Conservation (phyloP, 2,888 invertebrate species). For the Pomacea canaliculata region DNA sequence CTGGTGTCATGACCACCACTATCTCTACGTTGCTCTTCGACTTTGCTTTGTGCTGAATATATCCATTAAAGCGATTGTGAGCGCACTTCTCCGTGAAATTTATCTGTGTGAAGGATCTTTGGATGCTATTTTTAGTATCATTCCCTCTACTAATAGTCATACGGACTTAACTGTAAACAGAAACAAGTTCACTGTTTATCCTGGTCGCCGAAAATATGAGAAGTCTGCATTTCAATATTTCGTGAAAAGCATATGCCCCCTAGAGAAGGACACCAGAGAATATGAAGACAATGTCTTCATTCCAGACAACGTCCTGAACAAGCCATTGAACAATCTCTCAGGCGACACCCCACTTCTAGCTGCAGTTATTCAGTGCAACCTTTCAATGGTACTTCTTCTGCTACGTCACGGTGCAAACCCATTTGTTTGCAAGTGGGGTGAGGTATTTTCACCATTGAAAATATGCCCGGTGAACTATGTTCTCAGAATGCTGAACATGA, state of each 20-base stretch:
- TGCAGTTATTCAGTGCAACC: conserved; percentile 1
- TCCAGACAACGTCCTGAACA: conserved; percentile 5
- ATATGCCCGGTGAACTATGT: conserved; percentile 5
- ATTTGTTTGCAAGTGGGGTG: conserved; percentile 5
- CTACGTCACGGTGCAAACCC: conserved; percentile 24
- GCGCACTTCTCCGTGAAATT: conserved; percentile 22
- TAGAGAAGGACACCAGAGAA: conserved; percentile 10
- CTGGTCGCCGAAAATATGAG: neutral
- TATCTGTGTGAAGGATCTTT: conserved; percentile 25
- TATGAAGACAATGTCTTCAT: neutral
- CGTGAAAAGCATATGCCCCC: conserved; percentile 7
- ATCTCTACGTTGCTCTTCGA: conserved; percentile 19
- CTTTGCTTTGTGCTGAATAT: conserved; percentile 4
- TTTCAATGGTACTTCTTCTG: conserved; percentile 7
- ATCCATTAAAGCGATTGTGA: conserved; percentile 3
- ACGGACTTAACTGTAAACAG: neutral
- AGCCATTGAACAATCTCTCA: neutral
- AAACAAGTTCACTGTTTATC: conserved; percentile 11
- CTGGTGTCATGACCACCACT: neutral
- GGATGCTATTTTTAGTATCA: conserved; percentile 21
- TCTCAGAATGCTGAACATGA: conserved; percentile 9
- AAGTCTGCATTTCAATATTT: conserved; percentile 8
- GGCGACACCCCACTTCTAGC: conserved; percentile 15
- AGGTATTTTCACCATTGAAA: neutral
- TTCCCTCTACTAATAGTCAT: neutral